phyloP scores from a whole-genome alignment of 2,113 vertebrate species.

The Neodon shergylaensis region DNA sequence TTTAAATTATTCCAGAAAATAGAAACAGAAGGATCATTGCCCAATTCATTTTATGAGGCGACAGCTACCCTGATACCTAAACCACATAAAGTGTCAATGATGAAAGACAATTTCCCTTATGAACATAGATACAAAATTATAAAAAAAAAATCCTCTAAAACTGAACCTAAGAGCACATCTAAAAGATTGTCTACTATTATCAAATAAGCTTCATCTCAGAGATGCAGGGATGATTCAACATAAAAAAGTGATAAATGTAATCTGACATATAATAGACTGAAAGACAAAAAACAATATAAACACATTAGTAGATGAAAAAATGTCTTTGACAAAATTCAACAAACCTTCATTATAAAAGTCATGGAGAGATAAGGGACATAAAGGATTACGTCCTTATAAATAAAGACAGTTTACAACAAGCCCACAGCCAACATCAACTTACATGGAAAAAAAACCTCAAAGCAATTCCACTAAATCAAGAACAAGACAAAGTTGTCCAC shows the following conservation, averaged over 20 bases:
- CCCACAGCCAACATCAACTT: background rate
- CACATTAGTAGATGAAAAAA: background rate
- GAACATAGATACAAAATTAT: background rate
- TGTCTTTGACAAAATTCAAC: background rate
- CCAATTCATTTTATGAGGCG: background rate
- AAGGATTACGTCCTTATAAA: background rate
- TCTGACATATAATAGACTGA: background rate
- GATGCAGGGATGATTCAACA: background rate
- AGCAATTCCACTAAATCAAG: background rate
- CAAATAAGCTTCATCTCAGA: background rate
- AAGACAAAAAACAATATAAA: background rate
- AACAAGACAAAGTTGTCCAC: background rate
- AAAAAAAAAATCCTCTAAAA: background rate
- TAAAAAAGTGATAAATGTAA: background rate
- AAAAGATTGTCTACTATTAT: background rate
- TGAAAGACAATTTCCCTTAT: background rate
- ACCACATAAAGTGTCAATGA: background rate
- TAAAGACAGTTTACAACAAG: background rate
- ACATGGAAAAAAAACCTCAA: background rate
- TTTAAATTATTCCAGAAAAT: background rate
- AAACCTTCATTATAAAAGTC: background rate
- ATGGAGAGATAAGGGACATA: background rate
- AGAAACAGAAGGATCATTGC: background rate
- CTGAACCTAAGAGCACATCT: background rate
- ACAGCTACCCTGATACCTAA: background rate